Percentiles rank a stretch among this genome's conserved stretches.
Evolutionary conservation across 1,140 invertebrate species (phyloP).

Genomic region (Caenorhabditis brenneri): DNA sequence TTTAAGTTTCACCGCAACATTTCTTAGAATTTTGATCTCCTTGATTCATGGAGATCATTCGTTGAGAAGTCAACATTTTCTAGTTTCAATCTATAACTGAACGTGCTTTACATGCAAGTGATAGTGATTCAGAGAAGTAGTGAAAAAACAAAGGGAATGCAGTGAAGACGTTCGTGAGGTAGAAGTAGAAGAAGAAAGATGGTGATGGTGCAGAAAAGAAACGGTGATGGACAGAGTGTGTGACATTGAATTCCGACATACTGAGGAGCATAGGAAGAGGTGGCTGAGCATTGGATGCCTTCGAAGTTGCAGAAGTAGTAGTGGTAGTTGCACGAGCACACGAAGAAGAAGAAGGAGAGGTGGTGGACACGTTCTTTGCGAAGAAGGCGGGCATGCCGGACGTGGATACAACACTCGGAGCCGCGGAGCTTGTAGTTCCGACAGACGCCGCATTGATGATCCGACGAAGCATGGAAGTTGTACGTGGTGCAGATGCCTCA

Average conservation of each 20-base stretch:
- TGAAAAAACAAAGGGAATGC: neutral
- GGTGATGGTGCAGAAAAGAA: neutral
- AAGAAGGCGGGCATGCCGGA: slow-evolving; percentile 35
- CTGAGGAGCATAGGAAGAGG: slow-evolving; percentile 34
- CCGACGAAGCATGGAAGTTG: slow-evolving; percentile 31
- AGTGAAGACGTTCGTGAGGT: neutral
- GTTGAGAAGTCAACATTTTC: neutral
- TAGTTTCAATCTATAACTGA: neutral
- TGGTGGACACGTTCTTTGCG: neutral
- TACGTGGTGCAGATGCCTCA: slow-evolving; percentile 3
- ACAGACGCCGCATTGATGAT: slow-evolving; percentile 38
- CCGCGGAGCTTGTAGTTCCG: slow-evolving; percentile 12
- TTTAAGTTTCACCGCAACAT: neutral
- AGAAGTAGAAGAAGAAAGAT: neutral
- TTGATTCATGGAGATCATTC: neutral
- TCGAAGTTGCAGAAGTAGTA: neutral
- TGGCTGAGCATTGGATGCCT: slow-evolving; percentile 21
- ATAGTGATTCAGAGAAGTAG: neutral
- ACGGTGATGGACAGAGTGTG: neutral
- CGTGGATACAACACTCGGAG: slow-evolving; percentile 40
- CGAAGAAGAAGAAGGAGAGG: slow-evolving; percentile 17
- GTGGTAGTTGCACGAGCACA: slow-evolving; percentile 40
- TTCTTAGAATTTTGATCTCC: neutral
- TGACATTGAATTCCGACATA: slow-evolving; percentile 10
- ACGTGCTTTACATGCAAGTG: neutral